These are phyloP conservation scores for Paedocypris micromegethes DNA, from an alignment of 2,797 vertebrate genomes.

Conservation along the genomic window DNA sequence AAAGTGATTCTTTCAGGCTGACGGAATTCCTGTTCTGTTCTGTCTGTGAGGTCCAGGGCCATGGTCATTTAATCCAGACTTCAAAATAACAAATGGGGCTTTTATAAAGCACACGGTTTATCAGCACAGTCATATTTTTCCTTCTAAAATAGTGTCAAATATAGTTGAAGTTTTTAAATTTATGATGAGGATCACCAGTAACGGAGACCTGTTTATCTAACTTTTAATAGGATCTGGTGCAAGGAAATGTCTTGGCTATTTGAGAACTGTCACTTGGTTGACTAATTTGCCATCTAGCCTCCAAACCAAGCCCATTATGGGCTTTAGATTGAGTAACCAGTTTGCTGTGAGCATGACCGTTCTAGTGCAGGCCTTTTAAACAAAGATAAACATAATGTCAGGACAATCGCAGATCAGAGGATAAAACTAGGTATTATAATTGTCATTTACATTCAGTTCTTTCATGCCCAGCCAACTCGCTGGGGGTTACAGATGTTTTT, in stretches of 20 bases:
- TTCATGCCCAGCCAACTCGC: conserved; percentile 28
- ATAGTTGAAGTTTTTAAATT: conserved; percentile 7
- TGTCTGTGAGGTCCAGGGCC: conserved; percentile 26
- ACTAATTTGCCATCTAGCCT: conserved; percentile 41
- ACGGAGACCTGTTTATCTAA: conserved; percentile 30
- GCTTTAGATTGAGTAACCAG: neutral
- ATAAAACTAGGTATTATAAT: conserved; percentile 26
- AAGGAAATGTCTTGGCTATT: conserved; percentile 10
- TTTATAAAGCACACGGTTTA: conserved; percentile 26
- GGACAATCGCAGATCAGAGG: conserved; percentile 31
- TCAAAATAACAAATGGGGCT: conserved; percentile 14
- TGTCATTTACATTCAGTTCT: conserved; percentile 20
- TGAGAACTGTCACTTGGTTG: conserved; percentile 31
- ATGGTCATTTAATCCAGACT: conserved; percentile 14
- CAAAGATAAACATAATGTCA: conserved; percentile 33
- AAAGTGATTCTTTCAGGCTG: neutral
- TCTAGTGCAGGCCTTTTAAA: conserved; percentile 24
- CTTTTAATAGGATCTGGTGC: conserved; percentile 18
- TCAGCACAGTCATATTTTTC: conserved; percentile 16
- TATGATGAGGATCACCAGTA: conserved; percentile 10
- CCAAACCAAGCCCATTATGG: conserved; percentile 28
- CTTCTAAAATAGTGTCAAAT: conserved; percentile 16
- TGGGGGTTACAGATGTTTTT: conserved; percentile 19
- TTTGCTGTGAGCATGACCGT: conserved; percentile 12
- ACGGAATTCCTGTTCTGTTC: conserved; percentile 1